Conservation (phyloP, 2,888 invertebrate genomes). For the Sinopyrophorus schimmeli region DNA sequence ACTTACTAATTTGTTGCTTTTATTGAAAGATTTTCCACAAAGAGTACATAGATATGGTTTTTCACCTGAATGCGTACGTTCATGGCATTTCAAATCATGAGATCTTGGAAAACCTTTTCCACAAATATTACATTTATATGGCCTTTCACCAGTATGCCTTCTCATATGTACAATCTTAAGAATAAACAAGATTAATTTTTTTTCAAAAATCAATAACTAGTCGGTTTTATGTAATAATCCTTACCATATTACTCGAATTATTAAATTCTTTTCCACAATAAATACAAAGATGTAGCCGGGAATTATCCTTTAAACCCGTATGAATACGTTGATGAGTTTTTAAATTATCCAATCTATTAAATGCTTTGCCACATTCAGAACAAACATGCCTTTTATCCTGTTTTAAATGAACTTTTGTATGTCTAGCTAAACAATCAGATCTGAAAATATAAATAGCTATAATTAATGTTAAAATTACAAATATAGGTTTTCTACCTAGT, state of each 20-base stretch:
- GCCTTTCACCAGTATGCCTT: constrained; percentile 54
- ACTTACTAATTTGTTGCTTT: constrained; percentile 56
- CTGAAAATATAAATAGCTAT: constrained; percentile 56
- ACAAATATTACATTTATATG: constrained; percentile 54
- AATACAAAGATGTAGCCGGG: constrained; percentile 54
- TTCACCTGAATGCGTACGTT: constrained; percentile 55
- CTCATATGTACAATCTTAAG: constrained; percentile 56
- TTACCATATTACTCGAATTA: constrained; percentile 57
- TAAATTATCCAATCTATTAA: constrained; percentile 58
- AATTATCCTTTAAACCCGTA: constrained; percentile 51
- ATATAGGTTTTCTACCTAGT: constrained; percentile 42
- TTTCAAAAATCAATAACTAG: too few species aligned
- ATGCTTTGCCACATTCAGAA: constrained; percentile 66
- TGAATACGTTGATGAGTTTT: constrained; percentile 54
- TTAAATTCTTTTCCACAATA: constrained; percentile 57
- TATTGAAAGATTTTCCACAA: constrained; percentile 56
- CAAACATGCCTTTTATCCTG: constrained; percentile 60
- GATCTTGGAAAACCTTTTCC: constrained; percentile 56
- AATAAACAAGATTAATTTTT: constrained; percentile 24
- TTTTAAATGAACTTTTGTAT: constrained; percentile 63
- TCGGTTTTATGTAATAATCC: too few species aligned
- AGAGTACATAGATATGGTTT: constrained; percentile 55
- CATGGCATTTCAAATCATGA: constrained; percentile 56
- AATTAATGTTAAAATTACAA: background rate
- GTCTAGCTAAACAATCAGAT: constrained; percentile 66